Conservation (phyloP, 2,113 vertebrate genomes). For the Fukomys damarensis region DNA sequence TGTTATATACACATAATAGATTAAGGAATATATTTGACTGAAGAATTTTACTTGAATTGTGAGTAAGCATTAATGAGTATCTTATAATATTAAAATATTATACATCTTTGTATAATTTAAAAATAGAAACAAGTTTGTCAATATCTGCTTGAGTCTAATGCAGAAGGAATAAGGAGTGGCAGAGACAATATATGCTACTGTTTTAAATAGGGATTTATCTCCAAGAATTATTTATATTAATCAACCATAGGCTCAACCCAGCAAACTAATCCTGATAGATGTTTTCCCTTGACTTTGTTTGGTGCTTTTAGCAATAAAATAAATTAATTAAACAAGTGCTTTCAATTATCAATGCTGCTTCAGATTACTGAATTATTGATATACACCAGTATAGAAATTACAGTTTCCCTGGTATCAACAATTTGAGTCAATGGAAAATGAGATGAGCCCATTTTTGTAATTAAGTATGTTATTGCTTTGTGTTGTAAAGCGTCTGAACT, state of each 20-base stretch:
- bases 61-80: not conserved
- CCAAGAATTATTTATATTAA: slow-evolving; percentile 16
- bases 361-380: not conserved
- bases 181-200: no score
- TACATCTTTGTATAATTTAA: slow-evolving; percentile 43
- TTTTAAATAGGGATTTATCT: slow-evolving; percentile 27
- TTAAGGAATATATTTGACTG: not conserved
- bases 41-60: slow-evolving; percentile 27
- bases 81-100: slow-evolving; percentile 38
- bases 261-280: not conserved
- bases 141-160: not conserved
- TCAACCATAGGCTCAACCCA: slow-evolving; percentile 14
- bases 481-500: slow-evolving; percentile 7
- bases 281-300: not conserved
- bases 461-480: slow-evolving; percentile 44
- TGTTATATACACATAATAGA: not conserved
- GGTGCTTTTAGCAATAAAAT: not conserved
- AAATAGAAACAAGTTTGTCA: not conserved
- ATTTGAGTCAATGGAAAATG: not conserved
- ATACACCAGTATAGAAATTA: not conserved
- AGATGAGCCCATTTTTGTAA: not conserved
- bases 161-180: not conserved
- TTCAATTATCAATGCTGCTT: not conserved
- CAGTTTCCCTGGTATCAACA: not conserved
- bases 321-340: not conserved